Percentiles rank a stretch among this genome's conserved stretches.
These are phyloP conservation scores for Solenodon paradoxus DNA, from an alignment of 2,113 vertebrate genomes.

Conservation along the genomic window DNA sequence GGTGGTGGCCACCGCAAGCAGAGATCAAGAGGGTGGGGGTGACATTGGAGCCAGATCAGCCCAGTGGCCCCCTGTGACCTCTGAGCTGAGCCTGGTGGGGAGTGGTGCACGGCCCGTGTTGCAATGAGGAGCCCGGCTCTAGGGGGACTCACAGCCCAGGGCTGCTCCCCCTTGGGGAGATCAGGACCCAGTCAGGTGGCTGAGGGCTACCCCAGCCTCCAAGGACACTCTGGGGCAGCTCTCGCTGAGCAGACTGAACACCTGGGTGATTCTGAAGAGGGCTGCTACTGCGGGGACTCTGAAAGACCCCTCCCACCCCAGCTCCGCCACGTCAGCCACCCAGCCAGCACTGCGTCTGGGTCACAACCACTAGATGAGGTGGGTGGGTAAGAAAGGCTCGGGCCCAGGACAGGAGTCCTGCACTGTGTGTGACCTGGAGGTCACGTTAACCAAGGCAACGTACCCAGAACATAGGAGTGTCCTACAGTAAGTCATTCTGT, in stretches of 20 bases:
- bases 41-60: background rate
- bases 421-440: background rate
- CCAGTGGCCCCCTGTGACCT: background rate
- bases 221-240: background rate
- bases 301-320: background rate
- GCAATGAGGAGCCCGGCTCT: background rate
- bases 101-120: too few relatives aligned
- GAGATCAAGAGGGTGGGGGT: fast-evolving
- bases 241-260: background rate
- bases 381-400: background rate
- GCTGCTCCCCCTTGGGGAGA: background rate
- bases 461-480: background rate
- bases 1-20: too few relatives aligned
- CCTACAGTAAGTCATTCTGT: too few relatives aligned
- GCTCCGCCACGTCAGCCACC: background rate
- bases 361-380: too few relatives aligned
- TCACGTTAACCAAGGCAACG: background rate
- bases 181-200: background rate
- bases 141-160: background rate
- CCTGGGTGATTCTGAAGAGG: background rate
- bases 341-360: background rate
- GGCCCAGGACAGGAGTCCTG: background rate
- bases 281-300: background rate
- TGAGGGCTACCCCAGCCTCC: background rate
- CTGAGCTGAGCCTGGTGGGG: background rate